Evolutionary conservation across 2,888 invertebrate genomes (phyloP).

Genomic region (Homarus gammarus): DNA sequence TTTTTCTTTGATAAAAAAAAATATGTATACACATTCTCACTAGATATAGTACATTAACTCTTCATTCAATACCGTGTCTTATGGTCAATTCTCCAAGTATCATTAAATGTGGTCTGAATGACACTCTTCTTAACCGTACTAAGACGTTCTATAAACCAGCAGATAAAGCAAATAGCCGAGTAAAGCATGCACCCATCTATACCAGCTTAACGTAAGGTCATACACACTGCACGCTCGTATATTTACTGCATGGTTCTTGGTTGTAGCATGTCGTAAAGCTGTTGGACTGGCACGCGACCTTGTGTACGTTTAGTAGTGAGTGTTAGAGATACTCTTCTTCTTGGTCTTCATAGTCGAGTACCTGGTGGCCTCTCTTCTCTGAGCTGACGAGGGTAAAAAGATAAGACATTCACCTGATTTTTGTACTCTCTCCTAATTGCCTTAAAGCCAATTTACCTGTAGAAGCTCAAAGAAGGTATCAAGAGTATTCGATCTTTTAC

Average conservation of each 20-base stretch:
- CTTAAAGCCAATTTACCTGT: background rate
- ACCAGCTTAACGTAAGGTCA: conserved; percentile 54
- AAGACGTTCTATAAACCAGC: conserved; percentile 65
- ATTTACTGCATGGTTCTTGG: background rate
- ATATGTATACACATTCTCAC: conserved; percentile 43
- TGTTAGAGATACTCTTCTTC: too few species aligned
- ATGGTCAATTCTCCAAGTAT: conserved; percentile 66
- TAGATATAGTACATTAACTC: conserved; percentile 11
- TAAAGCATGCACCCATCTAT: conserved; percentile 59
- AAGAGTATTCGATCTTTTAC: background rate
- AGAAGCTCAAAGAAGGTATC: background rate
- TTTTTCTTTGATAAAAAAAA: conserved; percentile 38
- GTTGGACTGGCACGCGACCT: conserved; percentile 3
- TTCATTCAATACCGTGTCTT: conserved; percentile 47
- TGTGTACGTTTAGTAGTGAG: background rate
- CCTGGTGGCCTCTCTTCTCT: background rate
- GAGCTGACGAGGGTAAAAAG: background rate
- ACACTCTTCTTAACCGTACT: conserved; percentile 51
- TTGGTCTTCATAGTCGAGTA: background rate
- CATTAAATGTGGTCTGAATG: conserved; percentile 64
- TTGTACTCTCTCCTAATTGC: background rate
- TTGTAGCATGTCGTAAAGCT: background rate
- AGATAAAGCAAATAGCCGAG: conserved; percentile 61
- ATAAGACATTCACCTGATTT: background rate
- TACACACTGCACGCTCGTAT: conserved; percentile 31